Conservation (phyloP, 37 sponge, comb jelly and placozoan genomes). For the Haliclona indistincta region DNA sequence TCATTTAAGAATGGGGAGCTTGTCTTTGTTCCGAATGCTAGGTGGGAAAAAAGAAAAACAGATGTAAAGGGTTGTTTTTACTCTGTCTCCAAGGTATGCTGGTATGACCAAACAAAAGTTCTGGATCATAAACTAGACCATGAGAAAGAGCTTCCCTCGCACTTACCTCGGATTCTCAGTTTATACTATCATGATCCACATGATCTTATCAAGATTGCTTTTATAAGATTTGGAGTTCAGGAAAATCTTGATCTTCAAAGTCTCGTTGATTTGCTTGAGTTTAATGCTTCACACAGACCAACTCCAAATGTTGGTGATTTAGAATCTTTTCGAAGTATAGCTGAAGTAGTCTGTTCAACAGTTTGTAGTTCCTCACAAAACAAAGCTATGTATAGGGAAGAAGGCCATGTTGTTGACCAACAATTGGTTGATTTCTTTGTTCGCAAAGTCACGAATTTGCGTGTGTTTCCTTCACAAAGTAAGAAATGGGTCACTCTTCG, state of each 20-base stretch:
- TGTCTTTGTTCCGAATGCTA: constrained; percentile 42
- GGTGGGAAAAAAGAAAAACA: background rate
- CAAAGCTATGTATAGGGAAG: background rate
- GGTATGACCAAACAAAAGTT: constrained; percentile 37
- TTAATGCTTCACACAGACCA: constrained; percentile 30
- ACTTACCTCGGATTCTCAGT: constrained; percentile 26
- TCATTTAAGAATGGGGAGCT: constrained; percentile 5
- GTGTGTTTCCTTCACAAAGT: constrained; percentile 32
- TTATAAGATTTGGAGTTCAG: constrained; percentile 16
- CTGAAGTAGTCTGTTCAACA: background rate
- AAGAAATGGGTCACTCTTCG: constrained; percentile 35
- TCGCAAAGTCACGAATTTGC: background rate
- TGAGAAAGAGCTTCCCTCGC: background rate
- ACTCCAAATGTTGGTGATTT: constrained; percentile 9
- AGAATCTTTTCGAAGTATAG: constrained; percentile 28
- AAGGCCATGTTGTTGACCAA: background rate
- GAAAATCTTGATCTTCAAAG: constrained; percentile 4
- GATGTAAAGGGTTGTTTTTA: constrained; percentile 24
- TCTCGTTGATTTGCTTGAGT: constrained; percentile 14
- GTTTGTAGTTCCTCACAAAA: background rate
- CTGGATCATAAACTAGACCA: constrained; percentile 28
- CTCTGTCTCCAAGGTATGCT: constrained; percentile 35
- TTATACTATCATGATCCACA: constrained; percentile 6
- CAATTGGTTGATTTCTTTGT: constrained; percentile 7
- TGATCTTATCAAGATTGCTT: constrained; percentile 12